Evolutionary conservation across 2,113 vertebrate species (phyloP).

Genomic region (Lagopus leucura): DNA sequence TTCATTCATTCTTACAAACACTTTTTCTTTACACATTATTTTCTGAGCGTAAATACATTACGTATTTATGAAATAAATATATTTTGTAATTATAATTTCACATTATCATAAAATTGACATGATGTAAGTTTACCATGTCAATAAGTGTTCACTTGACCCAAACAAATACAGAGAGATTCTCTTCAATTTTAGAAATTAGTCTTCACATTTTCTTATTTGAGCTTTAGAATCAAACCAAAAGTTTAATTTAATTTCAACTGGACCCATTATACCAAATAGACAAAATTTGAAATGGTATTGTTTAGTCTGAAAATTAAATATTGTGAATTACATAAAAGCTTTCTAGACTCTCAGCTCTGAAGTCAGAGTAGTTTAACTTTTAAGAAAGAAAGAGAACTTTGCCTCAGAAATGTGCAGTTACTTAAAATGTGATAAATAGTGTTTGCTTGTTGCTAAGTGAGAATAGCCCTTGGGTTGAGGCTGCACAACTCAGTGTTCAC

Average conservation of each 20-base stretch:
- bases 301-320: too few relatives aligned
- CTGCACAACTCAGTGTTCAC: background rate
- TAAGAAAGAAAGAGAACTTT: background rate
- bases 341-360: background rate
- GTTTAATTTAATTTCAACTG: too few relatives aligned
- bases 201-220: too few relatives aligned
- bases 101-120: background rate
- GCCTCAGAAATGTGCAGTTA: background rate
- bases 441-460: background rate
- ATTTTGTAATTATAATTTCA: background rate
- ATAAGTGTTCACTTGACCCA: background rate
- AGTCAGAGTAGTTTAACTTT: background rate
- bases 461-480: background rate
- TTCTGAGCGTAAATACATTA: background rate
- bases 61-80: background rate
- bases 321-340: too few relatives aligned
- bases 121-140: background rate
- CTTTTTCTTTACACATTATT: background rate
- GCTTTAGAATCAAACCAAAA: too few relatives aligned
- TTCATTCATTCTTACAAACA: background rate
- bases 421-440: background rate
- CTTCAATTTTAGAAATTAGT: too few relatives aligned
- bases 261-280: too few relatives aligned
- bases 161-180: too few relatives aligned
- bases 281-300: too few relatives aligned